These are phyloP conservation scores for Lepilemur septentrionalis DNA, from an alignment of 2,797 vertebrate species.

Conservation along the genomic window DNA sequence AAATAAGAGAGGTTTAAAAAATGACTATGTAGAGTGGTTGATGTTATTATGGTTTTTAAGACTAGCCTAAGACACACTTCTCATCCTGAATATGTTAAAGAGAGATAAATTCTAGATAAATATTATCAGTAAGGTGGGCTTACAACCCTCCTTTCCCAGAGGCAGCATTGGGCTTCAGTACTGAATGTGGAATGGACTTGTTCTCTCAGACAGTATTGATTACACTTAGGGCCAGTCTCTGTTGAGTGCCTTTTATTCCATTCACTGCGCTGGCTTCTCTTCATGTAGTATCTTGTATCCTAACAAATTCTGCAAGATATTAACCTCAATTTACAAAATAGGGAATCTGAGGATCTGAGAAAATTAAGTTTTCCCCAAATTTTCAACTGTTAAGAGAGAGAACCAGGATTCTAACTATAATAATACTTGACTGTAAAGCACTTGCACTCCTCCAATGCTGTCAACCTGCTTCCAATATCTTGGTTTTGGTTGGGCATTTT, in stretches of 20 bases:
- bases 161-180: background rate
- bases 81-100: background rate
- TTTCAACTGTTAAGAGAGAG: background rate
- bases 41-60: background rate
- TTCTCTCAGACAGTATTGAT: background rate
- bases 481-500: background rate
- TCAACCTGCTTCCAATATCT: background rate
- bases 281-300: background rate
- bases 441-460: background rate
- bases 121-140: background rate
- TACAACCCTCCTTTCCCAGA: constrained; percentile 5
- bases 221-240: background rate
- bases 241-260: background rate
- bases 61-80: background rate
- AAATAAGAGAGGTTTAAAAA: background rate
- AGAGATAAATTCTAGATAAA: background rate
- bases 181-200: background rate
- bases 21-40: background rate
- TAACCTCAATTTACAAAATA: background rate
- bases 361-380: background rate
- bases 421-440: background rate
- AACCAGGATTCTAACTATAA: background rate
- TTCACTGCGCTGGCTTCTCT: background rate
- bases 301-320: background rate
- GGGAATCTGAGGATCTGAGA: background rate